Conservation (phyloP, 2,113 vertebrate species). For the Sceloporus undulatus region DNA sequence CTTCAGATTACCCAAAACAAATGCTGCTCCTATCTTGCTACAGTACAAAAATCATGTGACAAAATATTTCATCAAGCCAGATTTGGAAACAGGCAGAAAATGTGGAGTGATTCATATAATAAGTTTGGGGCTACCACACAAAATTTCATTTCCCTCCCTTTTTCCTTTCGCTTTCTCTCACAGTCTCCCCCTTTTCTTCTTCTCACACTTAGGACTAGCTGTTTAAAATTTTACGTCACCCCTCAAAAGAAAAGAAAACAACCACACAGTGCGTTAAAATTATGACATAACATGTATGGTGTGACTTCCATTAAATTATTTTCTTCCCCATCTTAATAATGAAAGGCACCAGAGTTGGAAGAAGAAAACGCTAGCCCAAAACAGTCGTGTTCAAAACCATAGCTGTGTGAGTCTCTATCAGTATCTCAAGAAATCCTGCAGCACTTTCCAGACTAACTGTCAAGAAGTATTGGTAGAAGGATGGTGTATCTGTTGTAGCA, state of each 20-base stretch:
- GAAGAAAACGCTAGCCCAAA: background rate
- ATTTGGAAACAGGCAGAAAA: slow-evolving; percentile 15
- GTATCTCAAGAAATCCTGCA: too few relatives aligned
- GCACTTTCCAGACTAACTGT: too few relatives aligned
- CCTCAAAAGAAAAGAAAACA: too few relatives aligned
- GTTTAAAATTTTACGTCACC: too few relatives aligned
- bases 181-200: background rate
- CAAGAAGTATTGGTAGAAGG: too few relatives aligned
- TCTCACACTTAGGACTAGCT: too few relatives aligned
- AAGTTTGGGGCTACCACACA: slow-evolving; percentile 38
- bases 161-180: background rate
- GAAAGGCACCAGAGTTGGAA: background rate
- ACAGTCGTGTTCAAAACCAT: too few relatives aligned
- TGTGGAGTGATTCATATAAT: slow-evolving; percentile 45
- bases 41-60: slow-evolving; percentile 1
- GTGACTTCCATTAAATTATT: background rate
- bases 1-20: background rate
- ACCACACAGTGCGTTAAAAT: too few relatives aligned
- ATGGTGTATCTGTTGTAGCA: too few relatives aligned
- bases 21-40: slow-evolving; percentile 1
- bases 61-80: slow-evolving; percentile 25
- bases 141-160: background rate
- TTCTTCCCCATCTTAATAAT: background rate
- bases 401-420: too few relatives aligned
- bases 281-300: background rate